Conservation (phyloP, 2,113 vertebrate species). For the Odontophorus gujanensis region DNA sequence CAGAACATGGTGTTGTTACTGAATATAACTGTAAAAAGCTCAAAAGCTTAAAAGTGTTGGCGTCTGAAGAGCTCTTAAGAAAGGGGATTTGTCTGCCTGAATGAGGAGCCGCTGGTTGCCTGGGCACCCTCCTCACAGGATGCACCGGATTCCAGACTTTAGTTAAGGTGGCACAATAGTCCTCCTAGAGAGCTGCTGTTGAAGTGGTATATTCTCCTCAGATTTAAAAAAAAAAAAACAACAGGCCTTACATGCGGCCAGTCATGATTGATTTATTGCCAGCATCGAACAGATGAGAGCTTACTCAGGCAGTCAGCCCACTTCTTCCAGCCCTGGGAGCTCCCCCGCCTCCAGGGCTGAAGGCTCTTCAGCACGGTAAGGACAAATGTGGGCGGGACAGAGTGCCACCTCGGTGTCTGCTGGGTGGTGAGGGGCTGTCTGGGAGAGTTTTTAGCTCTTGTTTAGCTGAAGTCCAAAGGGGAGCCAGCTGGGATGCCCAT, state of each 20-base stretch:
- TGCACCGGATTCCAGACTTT: background rate
- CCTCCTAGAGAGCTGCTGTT: background rate
- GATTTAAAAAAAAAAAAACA: background rate
- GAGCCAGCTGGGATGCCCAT: background rate
- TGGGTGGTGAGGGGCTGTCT: background rate
- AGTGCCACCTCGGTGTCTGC: background rate
- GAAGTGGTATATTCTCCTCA: background rate
- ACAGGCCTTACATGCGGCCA: rapidly evolving
- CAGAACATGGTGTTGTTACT: background rate
- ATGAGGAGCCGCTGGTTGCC: background rate
- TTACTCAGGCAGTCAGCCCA: background rate
- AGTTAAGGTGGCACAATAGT: background rate
- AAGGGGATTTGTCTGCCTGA: constrained; percentile 12
- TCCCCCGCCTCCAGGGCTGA: background rate
- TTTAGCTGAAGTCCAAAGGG: background rate
- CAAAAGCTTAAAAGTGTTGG: background rate
- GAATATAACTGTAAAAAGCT: background rate
- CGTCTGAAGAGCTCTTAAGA: constrained; percentile 4
- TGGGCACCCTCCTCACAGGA: background rate
- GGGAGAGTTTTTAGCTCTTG: background rate
- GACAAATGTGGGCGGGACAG: background rate
- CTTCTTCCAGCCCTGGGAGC: background rate
- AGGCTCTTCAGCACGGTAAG: background rate
- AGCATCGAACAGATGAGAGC: background rate
- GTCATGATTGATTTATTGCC: background rate